These are phyloP conservation scores for Euproctis similis DNA, from an alignment of 2,888 invertebrate species.

Conservation along the genomic window DNA sequence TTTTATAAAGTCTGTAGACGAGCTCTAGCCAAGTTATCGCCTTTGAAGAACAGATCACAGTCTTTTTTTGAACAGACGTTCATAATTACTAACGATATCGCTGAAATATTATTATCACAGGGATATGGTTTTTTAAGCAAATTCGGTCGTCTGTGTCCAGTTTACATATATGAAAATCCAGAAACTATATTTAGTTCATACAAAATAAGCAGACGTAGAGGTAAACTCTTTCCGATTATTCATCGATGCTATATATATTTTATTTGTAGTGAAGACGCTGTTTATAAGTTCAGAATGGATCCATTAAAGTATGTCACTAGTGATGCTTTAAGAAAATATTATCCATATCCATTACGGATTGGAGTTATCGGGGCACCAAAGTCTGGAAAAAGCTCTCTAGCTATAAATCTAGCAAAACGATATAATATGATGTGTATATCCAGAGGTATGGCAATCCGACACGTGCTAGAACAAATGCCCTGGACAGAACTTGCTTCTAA, in stretches of 20 bases:
- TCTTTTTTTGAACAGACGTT: conserved; percentile 77
- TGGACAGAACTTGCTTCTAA: conserved; percentile 66
- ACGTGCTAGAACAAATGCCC: conserved; percentile 61
- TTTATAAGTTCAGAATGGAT: conserved; percentile 67
- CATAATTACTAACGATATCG: conserved; percentile 65
- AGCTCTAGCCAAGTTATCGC: conserved; percentile 36
- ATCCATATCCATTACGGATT: conserved; percentile 70
- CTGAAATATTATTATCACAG: conserved; percentile 71
- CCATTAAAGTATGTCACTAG: conserved; percentile 72
- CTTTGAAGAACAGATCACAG: conserved; percentile 53
- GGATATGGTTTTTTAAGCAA: conserved; percentile 79
- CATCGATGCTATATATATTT: conserved; percentile 78
- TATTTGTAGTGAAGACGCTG: conserved; percentile 59
- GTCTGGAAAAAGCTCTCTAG: conserved; percentile 76
- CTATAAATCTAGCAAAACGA: conserved; percentile 67
- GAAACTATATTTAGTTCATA: conserved; percentile 66
- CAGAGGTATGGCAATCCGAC: conserved; percentile 69
- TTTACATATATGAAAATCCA: conserved; percentile 70
- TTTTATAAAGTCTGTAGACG: conserved; percentile 39
- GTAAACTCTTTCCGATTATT: conserved; percentile 70
- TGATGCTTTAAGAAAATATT: conserved; percentile 52
- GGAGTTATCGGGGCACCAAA: conserved; percentile 78
- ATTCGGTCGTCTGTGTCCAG: conserved; percentile 80
- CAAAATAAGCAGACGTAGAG: conserved; percentile 48
- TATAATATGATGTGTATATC: conserved; percentile 74